Evolutionary conservation across 2,113 vertebrate genomes (phyloP).

Genomic region (Recurvirostra avosetta): DNA sequence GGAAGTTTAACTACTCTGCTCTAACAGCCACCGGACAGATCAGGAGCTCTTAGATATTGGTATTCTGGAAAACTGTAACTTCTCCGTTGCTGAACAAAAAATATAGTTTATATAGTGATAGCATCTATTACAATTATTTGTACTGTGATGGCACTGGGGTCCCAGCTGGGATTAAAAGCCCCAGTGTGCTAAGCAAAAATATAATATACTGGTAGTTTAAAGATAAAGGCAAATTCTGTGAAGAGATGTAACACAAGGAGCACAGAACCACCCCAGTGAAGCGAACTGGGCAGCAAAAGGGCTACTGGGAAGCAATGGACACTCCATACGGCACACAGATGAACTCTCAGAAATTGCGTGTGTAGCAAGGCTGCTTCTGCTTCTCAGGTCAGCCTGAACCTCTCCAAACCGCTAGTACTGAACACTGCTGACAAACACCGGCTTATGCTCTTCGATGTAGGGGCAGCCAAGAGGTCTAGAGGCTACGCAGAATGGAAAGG

Average conservation of each 20-base stretch:
- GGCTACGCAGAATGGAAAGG: accelerated
- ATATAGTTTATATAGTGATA: background rate
- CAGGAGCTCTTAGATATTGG: background rate
- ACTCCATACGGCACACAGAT: background rate
- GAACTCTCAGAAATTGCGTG: accelerated
- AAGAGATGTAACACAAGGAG: too few species aligned
- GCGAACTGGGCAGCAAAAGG: background rate
- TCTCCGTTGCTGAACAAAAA: background rate
- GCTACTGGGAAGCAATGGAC: accelerated
- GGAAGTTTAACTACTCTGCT: background rate
- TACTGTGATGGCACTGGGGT: background rate
- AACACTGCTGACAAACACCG: background rate
- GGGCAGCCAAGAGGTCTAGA: background rate
- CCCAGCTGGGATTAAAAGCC: background rate
- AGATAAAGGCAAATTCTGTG: background rate
- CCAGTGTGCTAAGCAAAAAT: background rate
- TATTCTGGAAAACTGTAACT: background rate
- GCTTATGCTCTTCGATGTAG: background rate
- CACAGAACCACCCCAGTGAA: background rate
- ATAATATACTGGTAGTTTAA: background rate
- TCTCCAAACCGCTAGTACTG: background rate
- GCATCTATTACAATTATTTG: background rate
- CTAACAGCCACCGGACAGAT: background rate
- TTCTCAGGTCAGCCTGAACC: background rate
- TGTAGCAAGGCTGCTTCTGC: background rate